Percentiles rank a stretch among this genome's conserved stretches.
Conservation (phyloP, 2,888 invertebrate species). For the Cylindroiulus punctatus region DNA sequence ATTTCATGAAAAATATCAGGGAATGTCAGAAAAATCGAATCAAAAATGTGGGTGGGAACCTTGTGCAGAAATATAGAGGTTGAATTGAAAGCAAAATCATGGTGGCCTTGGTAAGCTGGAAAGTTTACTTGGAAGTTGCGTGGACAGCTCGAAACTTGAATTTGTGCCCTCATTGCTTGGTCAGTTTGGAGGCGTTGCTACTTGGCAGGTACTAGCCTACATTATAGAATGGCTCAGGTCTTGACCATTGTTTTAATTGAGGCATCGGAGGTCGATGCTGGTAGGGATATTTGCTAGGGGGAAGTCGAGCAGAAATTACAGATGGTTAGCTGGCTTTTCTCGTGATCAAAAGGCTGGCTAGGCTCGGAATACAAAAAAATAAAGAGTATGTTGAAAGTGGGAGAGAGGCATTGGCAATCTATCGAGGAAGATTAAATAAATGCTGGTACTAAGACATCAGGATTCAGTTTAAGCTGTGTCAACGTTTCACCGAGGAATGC, state of each 20-base stretch:
- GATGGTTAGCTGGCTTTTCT: neutral
- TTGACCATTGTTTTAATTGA: slow-evolving; percentile 29
- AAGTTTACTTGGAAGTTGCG: too few species aligned
- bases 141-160: too few species aligned
- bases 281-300: neutral
- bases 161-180: neutral
- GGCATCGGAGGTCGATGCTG: neutral
- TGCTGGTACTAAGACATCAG: slow-evolving; percentile 42
- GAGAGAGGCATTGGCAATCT: slow-evolving; percentile 38
- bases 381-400: slow-evolving; percentile 21
- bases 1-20: too few species aligned
- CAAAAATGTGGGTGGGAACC: too few species aligned
- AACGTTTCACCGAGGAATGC: slow-evolving; percentile 33
- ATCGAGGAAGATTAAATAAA: slow-evolving; percentile 38
- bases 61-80: too few species aligned
- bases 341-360: neutral
- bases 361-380: neutral
- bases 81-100: too few species aligned
- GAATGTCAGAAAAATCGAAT: too few species aligned
- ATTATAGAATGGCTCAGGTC: neutral
- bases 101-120: too few species aligned
- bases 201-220: slow-evolving; percentile 8
- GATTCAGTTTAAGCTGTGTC: slow-evolving; percentile 38
- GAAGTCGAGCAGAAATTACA: slow-evolving; percentile 34
- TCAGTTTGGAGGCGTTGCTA: neutral